A percentile compares a stretch with the other conserved stretches of the same genome.
Conservation (phyloP, 2,113 vertebrate genomes). For the Ceratotherium simum region DNA sequence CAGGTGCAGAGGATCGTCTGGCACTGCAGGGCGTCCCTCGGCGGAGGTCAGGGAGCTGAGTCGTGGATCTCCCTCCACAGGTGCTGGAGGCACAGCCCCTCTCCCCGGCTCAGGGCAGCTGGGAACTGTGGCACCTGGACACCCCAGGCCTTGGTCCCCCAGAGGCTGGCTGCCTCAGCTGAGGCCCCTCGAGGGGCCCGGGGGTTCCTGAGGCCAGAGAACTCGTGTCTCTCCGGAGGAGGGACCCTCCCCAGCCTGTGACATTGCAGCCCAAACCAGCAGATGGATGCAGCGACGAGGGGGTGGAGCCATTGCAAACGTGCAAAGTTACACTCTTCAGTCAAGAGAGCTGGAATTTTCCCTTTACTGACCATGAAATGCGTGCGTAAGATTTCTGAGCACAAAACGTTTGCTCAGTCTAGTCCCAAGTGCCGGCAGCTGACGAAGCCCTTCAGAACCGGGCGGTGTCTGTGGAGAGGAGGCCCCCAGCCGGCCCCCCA, state of each 20-base stretch:
- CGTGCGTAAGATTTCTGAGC: background rate
- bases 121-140: background rate
- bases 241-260: background rate
- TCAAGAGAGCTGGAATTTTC: background rate
- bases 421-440: background rate
- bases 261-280: background rate
- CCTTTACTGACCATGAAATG: background rate
- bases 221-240: background rate
- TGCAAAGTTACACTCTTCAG: background rate
- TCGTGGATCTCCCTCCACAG: background rate
- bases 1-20: background rate
- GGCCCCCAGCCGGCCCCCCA: background rate
- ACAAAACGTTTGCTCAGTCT: background rate
- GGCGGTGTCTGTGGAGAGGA: too few species aligned
- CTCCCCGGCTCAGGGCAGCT: background rate
- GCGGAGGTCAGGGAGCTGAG: background rate
- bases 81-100: background rate
- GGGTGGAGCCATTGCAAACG: background rate
- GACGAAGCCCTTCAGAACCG: background rate
- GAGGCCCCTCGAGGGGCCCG: background rate
- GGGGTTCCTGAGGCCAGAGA: background rate
- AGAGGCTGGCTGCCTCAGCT: background rate
- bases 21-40: fast-evolving
- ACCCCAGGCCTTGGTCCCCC: background rate
- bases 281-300: background rate